Evolutionary conservation across 2,113 vertebrate species (phyloP).

Genomic region (Rhombomys opimus): DNA sequence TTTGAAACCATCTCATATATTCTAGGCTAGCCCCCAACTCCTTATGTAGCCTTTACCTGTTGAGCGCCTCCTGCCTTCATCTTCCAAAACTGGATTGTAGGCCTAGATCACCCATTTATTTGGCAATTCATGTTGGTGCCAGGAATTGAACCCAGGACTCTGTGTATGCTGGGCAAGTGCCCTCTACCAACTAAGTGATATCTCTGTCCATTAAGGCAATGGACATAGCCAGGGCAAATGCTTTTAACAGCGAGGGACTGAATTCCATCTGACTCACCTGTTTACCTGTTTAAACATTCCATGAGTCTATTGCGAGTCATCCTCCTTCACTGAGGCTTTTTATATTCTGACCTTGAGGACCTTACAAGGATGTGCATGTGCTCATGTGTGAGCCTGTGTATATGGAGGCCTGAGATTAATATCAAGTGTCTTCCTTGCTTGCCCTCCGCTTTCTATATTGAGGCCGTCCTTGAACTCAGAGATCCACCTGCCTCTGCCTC

Average conservation of each 20-base stretch:
- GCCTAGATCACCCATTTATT: neutral
- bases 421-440: neutral
- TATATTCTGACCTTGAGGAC: neutral
- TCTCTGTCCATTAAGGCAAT: neutral
- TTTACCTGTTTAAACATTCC: neutral
- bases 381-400: neutral
- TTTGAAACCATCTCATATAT: neutral
- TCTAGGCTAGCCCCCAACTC: neutral
- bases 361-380: neutral
- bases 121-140: neutral
- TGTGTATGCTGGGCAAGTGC: neutral
- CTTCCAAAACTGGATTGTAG: neutral
- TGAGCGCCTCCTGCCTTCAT: neutral
- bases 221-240: constrained; percentile 28
- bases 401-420: neutral
- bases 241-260: neutral
- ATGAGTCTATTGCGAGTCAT: neutral
- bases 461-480: neutral
- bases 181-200: neutral
- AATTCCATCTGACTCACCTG: neutral
- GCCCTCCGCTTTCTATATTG: too few relatives aligned
- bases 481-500: too few relatives aligned
- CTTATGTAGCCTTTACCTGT: neutral
- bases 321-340: neutral
- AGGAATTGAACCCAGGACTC: neutral